Percentiles rank a stretch among this genome's conserved stretches.
Conservation (phyloP, 1,140 invertebrate species). For the Bombus superbus region DNA sequence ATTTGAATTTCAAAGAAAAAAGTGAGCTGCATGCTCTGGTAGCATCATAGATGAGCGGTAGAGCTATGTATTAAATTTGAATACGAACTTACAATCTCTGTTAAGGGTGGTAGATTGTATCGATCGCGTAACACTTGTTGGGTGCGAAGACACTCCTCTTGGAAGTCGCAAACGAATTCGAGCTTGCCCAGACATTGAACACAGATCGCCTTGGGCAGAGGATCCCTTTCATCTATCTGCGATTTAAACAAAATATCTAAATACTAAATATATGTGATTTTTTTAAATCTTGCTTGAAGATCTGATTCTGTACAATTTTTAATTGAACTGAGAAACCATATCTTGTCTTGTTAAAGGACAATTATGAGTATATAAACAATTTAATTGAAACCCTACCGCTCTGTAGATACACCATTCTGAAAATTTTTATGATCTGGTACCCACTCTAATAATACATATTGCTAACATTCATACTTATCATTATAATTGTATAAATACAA, state of each 20-base stretch:
- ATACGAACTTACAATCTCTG: constrained; percentile 78
- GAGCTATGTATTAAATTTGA: constrained; percentile 69
- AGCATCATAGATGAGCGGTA: constrained; percentile 65
- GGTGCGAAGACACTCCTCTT: constrained; percentile 82
- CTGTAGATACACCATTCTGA: constrained; percentile 52
- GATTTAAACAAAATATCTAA: constrained; percentile 75
- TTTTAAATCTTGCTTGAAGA: constrained; percentile 7
- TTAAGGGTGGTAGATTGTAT: constrained; percentile 78
- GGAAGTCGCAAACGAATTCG: constrained; percentile 82
- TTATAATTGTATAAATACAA: constrained; percentile 2
- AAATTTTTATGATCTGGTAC: constrained; percentile 54
- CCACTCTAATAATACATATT: constrained; percentile 40
- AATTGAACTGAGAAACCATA: background rate
- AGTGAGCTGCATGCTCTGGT: constrained; percentile 25
- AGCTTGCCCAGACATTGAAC: constrained; percentile 82
- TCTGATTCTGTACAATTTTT: constrained; percentile 19
- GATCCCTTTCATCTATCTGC: constrained; percentile 82
- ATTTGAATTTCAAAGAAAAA: constrained; percentile 16
- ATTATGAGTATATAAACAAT: background rate
- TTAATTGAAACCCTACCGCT: constrained; percentile 67
- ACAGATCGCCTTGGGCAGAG: constrained; percentile 81
- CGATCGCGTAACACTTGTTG: constrained; percentile 79
- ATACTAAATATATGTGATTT: constrained; percentile 54
- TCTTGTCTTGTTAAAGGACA: background rate
- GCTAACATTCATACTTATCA: background rate